These are phyloP conservation scores for Melanogrammus aeglefinus DNA, from an alignment of 2,797 vertebrate genomes.

Conservation along the genomic window DNA sequence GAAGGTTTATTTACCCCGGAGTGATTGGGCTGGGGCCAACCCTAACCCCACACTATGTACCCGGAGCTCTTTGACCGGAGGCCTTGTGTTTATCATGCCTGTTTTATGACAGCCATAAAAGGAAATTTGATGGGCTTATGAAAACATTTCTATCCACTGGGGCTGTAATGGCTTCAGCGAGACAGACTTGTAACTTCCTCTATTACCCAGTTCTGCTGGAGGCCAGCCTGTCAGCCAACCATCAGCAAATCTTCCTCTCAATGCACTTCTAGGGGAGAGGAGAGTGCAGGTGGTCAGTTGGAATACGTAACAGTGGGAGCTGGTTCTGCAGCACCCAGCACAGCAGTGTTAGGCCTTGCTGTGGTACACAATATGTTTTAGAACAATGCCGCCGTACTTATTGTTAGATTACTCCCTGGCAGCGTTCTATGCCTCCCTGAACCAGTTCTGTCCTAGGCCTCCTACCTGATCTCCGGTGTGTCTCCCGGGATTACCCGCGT, in stretches of 20 bases:
- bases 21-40: slow-evolving; percentile 33
- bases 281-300: no score
- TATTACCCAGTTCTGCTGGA: slow-evolving; percentile 34
- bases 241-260: slow-evolving; percentile 6
- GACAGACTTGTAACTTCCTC: slow-evolving; percentile 51
- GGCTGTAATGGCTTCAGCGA: slow-evolving; percentile 55
- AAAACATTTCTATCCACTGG: slow-evolving; percentile 68
- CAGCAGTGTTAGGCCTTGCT: no score
- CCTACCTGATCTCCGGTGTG: neutral
- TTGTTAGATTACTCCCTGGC: no score
- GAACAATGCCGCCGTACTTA: no score
- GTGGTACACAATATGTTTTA: no score
- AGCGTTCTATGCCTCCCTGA: neutral
- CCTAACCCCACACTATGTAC: slow-evolving; percentile 35
- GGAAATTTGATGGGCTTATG: slow-evolving; percentile 73
- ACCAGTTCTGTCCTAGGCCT: neutral
- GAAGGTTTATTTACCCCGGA: slow-evolving; percentile 41
- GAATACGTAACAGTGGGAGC: no score
- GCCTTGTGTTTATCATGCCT: slow-evolving; percentile 65
- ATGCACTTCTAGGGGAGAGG: no score
- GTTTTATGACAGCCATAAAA: slow-evolving; percentile 67
- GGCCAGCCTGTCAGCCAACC: slow-evolving; percentile 47
- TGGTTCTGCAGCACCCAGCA: no score
- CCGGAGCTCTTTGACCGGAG: slow-evolving; percentile 53
- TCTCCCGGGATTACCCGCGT: neutral